phyloP scores from a whole-genome alignment of 2,888 invertebrate species.

The Stegophylla sp. region DNA sequence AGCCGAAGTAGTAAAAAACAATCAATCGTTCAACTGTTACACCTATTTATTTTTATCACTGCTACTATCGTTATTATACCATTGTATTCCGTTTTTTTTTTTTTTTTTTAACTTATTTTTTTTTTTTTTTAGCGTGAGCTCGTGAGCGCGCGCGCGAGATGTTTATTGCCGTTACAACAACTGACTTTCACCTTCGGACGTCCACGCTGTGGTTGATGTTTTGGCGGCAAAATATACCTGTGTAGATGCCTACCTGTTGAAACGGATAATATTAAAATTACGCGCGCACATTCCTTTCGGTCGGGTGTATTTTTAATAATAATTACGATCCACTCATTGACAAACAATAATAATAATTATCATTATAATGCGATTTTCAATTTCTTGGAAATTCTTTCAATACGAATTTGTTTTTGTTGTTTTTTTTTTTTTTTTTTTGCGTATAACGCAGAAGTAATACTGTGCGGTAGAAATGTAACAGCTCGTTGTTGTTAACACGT shows the following conservation, averaged over 20 bases:
- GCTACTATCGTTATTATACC: slow-evolving; percentile 15
- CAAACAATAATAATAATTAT: background rate
- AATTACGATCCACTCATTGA: background rate
- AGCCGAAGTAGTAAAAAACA: slow-evolving; percentile 16
- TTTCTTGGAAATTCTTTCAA: too few relatives aligned
- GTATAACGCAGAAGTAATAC: too few relatives aligned
- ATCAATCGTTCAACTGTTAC: slow-evolving; percentile 24
- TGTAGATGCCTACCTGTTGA: background rate
- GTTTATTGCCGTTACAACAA: slow-evolving; percentile 44
- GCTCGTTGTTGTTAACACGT: too few relatives aligned
- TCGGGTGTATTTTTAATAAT: background rate
- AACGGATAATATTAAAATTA: slow-evolving; percentile 4
- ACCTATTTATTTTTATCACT: slow-evolving; percentile 41
- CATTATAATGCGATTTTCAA: background rate
- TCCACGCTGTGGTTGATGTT: slow-evolving; percentile 27
- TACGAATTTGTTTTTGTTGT: too few relatives aligned
- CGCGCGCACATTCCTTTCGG: background rate
- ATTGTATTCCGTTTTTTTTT: slow-evolving; percentile 38
- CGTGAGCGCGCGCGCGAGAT: slow-evolving; percentile 16
- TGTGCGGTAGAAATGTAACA: too few relatives aligned
- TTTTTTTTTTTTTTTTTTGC: too few relatives aligned
- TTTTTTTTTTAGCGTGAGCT: slow-evolving; percentile 5
- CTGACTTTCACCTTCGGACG: slow-evolving; percentile 57
- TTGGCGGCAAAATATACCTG: slow-evolving; percentile 44
- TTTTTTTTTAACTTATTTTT: slow-evolving; percentile 9